A percentile compares a stretch with the other conserved stretches of the same genome.
These are phyloP conservation scores for Rhopalosiphum maidis DNA, from an alignment of 1,140 invertebrate species.

Conservation along the genomic window DNA sequence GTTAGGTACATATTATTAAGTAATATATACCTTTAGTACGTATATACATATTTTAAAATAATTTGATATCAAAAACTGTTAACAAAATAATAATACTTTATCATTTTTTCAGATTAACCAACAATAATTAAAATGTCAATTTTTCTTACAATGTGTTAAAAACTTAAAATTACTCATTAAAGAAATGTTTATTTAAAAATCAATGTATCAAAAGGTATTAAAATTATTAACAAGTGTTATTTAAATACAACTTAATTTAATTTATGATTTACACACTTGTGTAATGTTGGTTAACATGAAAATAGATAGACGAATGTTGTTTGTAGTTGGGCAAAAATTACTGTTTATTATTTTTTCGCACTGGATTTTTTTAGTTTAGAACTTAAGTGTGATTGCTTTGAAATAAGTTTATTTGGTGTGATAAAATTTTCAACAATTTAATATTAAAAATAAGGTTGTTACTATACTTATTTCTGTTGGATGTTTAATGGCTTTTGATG, in stretches of 20 bases:
- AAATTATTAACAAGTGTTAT: neutral
- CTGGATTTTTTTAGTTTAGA: constrained; percentile 8
- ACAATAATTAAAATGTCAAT: neutral
- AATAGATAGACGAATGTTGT: constrained; percentile 52
- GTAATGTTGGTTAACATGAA: constrained; percentile 50
- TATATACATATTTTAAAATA: neutral
- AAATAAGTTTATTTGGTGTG: neutral
- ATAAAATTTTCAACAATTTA: neutral
- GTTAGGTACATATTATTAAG: too few species aligned
- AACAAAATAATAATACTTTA: constrained; percentile 19
- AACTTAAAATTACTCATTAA: neutral
- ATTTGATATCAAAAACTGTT: constrained; percentile 17
- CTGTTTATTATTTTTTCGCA: constrained; percentile 54
- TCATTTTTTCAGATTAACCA: constrained; percentile 36
- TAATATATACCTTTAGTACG: too few species aligned
- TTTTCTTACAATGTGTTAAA: neutral
- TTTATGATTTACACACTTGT: neutral
- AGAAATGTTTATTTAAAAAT: neutral
- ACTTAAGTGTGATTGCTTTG: neutral
- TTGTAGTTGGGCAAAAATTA: constrained; percentile 47
- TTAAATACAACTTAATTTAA: neutral
- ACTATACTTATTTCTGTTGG: neutral
- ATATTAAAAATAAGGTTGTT: neutral
- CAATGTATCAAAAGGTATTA: neutral
- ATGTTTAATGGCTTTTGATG: constrained; percentile 57